phyloP scores from a whole-genome alignment of 2,797 vertebrate species.

The Ataeniobius toweri region DNA sequence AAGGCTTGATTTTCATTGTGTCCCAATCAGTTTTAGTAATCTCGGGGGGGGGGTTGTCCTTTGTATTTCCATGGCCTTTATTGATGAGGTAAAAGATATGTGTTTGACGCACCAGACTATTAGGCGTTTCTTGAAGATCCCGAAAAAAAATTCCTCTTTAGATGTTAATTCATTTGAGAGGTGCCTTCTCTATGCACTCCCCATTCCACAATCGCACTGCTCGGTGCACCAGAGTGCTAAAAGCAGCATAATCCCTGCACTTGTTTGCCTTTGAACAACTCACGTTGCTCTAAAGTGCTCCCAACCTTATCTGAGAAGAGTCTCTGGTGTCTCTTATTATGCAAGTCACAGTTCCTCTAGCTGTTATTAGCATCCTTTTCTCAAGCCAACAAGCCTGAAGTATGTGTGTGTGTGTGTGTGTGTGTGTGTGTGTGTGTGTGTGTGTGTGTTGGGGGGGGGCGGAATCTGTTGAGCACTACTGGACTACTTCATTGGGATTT shows the following conservation, averaged over 20 bases:
- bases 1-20: constrained; percentile 1
- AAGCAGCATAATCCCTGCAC: constrained; percentile 77
- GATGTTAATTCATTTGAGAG: constrained; percentile 49
- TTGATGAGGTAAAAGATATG: constrained; percentile 3
- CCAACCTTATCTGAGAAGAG: constrained; percentile 75
- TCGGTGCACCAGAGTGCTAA: constrained; percentile 68
- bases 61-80: constrained; percentile 6
- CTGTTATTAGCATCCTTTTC: constrained; percentile 73
- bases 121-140: constrained; percentile 27
- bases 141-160: constrained; percentile 17
- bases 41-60: not conserved
- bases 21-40: constrained; percentile 20
- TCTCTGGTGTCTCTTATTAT: constrained; percentile 77
- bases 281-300: constrained; percentile 73
- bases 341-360: constrained; percentile 66
- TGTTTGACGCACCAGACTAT: constrained; percentile 33
- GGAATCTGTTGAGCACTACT: constrained; percentile 62
- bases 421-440: constrained; percentile 62
- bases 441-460: constrained; percentile 55
- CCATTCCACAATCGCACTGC: constrained; percentile 65
- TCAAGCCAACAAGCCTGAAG: constrained; percentile 60
- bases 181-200: constrained; percentile 39
- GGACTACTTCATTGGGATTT: constrained; percentile 65
- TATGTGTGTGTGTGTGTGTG: constrained; percentile 63
- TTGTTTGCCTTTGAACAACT: constrained; percentile 77